Conservation (phyloP, 2,888 invertebrate species). For the Urechis unicinctus region DNA sequence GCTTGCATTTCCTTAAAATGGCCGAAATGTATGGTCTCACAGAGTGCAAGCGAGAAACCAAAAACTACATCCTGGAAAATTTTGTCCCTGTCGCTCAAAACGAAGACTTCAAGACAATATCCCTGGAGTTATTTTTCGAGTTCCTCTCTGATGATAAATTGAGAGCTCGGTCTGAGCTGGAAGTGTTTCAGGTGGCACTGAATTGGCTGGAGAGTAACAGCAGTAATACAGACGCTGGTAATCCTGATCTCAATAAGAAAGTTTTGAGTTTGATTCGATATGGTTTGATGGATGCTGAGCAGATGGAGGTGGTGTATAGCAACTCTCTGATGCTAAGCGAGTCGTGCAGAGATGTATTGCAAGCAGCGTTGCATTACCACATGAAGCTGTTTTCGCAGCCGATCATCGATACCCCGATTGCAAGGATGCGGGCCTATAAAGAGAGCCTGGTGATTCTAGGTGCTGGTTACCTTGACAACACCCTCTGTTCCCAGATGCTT, state of each 20-base stretch:
- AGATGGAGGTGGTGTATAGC: conserved; percentile 22
- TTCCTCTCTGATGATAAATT: conserved; percentile 20
- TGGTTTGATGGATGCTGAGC: conserved; percentile 23
- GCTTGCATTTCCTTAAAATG: conserved; percentile 23
- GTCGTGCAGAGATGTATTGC: conserved; percentile 21
- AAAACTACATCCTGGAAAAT: conserved; percentile 23
- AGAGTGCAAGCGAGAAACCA: conserved; percentile 21
- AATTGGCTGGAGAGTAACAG: conserved; percentile 15
- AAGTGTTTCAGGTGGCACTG: conserved; percentile 21
- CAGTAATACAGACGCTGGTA: neutral
- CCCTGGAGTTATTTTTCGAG: conserved; percentile 22
- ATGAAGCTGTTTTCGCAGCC: conserved; percentile 25
- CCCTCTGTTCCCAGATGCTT: conserved; percentile 20
- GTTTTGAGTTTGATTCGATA: conserved; percentile 18
- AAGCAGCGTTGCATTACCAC: conserved; percentile 23
- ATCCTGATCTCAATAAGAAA: conserved; percentile 3
- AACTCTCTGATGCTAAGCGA: conserved; percentile 20
- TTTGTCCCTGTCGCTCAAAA: conserved; percentile 23
- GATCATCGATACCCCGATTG: conserved; percentile 14
- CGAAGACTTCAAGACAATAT: conserved; percentile 21
- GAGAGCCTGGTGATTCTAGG: conserved; percentile 23
- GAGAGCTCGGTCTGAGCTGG: conserved; percentile 21
- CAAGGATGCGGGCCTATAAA: conserved; percentile 20
- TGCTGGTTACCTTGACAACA: conserved; percentile 25
- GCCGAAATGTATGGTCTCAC: conserved; percentile 21